Percentiles rank a stretch among this genome's conserved stretches.
Conservation (phyloP, 2,888 invertebrate species). For the Leptopilina drosophilae region DNA sequence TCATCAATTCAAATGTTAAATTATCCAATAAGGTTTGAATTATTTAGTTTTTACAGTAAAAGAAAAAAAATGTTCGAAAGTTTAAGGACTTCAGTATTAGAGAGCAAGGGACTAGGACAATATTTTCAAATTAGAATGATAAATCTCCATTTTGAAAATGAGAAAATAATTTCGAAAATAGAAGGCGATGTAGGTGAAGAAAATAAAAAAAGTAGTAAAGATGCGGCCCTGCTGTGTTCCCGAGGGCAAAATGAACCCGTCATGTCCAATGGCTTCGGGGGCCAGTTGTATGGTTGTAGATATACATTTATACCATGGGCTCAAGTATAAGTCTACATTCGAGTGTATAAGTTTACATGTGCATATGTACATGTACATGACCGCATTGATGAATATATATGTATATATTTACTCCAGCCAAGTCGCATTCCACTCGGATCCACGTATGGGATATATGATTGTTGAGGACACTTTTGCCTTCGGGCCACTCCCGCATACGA, state of each 20-base stretch:
- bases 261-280: conserved; percentile 46
- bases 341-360: conserved; percentile 8
- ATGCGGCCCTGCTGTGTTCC: conserved; percentile 41
- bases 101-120: too few species aligned
- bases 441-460: conserved; percentile 47
- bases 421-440: conserved; percentile 53
- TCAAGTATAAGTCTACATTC: conserved; percentile 32
- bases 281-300: conserved; percentile 49
- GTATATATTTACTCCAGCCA: conserved; percentile 38
- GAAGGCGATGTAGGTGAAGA: neutral
- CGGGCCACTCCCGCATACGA: conserved; percentile 54
- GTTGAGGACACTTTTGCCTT: conserved; percentile 56
- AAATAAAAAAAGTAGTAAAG: conserved; percentile 32
- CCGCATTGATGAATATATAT: conserved; percentile 40
- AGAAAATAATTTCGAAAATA: neutral
- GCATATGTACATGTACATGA: conserved; percentile 9
- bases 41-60: too few species aligned
- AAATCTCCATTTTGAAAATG: too few species aligned
- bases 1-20: too few species aligned
- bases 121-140: too few species aligned
- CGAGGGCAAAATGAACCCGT: conserved; percentile 46
- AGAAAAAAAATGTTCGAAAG: too few species aligned
- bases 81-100: too few species aligned
- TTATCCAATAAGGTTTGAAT: too few species aligned
- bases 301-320: conserved; percentile 38